These are phyloP conservation scores for Epsilonema sp. DNA, from an alignment of 2,888 invertebrate species.

Conservation along the genomic window DNA sequence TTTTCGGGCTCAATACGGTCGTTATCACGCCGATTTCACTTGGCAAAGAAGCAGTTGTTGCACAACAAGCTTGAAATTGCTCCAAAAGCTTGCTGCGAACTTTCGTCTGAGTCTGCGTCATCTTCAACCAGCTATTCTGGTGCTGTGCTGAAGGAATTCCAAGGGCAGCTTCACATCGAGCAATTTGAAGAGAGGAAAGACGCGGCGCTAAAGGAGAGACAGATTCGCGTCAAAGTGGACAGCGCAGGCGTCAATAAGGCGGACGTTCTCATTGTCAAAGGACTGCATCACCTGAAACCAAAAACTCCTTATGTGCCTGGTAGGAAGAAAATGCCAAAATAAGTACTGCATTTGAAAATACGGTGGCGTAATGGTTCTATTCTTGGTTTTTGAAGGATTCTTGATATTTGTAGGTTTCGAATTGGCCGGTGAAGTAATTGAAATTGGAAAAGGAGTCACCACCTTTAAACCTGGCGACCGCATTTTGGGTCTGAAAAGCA, in stretches of 20 bases:
- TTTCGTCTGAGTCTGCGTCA: no score
- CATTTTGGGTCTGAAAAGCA: constrained; percentile 41
- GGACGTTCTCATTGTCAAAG: constrained; percentile 40
- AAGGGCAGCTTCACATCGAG: not conserved
- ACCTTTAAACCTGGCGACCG: constrained; percentile 41
- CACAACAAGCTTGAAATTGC: no score
- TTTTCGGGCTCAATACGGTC: no score
- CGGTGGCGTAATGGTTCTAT: not conserved
- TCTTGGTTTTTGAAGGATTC: not conserved
- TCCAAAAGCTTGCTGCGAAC: no score
- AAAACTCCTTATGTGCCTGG: constrained; percentile 42
- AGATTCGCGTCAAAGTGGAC: constrained; percentile 37
- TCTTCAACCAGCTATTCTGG: no score
- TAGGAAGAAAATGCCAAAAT: no score
- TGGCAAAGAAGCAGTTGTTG: no score
- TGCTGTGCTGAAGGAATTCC: not conserved
- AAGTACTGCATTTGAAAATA: not conserved
- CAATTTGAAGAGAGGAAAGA: not conserved
- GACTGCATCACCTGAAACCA: constrained; percentile 35
- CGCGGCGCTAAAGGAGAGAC: not conserved
- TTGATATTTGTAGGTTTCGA: constrained; percentile 40
- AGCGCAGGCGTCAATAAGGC: constrained; percentile 46
- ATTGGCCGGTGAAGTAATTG: constrained; percentile 40
- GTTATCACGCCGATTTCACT: no score
- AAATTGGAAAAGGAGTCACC: constrained; percentile 36